Evolutionary conservation across 2,888 invertebrate species (phyloP).

Genomic region (Malthinus seriepunctatus): DNA sequence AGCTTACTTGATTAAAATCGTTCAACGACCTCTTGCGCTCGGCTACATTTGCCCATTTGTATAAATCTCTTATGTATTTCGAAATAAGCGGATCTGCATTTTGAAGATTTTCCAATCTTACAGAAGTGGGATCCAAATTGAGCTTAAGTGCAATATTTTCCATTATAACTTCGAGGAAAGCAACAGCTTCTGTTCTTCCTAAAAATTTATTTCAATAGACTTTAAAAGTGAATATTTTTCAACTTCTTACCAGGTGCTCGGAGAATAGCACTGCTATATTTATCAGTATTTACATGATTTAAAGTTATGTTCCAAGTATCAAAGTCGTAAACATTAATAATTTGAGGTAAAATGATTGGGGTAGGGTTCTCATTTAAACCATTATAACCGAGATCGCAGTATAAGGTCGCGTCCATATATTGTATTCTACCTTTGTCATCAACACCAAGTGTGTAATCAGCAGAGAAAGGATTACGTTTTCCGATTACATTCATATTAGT

Average conservation of each 20-base stretch:
- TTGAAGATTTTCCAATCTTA: constrained; percentile 58
- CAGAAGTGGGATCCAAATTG: constrained; percentile 62
- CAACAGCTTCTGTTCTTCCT: constrained; percentile 68
- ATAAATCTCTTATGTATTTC: constrained; percentile 61
- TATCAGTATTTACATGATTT: constrained; percentile 63
- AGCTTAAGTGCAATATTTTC: constrained; percentile 65
- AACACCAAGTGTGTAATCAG: constrained; percentile 70
- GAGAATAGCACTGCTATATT: constrained; percentile 64
- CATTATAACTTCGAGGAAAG: constrained; percentile 66
- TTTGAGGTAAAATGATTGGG: constrained; percentile 43
- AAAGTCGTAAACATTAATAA: constrained; percentile 66
- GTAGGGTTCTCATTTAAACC: constrained; percentile 59
- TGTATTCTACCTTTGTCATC: constrained; percentile 68
- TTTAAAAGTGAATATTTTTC: neutral
- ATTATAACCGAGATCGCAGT: constrained; percentile 60
- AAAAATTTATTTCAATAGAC: constrained; percentile 3
- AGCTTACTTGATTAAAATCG: constrained; percentile 61
- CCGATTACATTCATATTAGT: constrained; percentile 73
- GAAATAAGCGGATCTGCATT: constrained; percentile 51
- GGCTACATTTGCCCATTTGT: constrained; percentile 61
- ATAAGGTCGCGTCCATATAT: constrained; percentile 62
- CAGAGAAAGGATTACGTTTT: constrained; percentile 63
- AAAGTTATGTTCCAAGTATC: constrained; percentile 54
- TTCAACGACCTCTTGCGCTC: constrained; percentile 59
- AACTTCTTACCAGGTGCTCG: constrained; percentile 66